Percentiles rank a stretch among this genome's conserved stretches.
Evolutionary conservation across 2,797 vertebrate species (phyloP).

Genomic region (Iguana delicatissima): DNA sequence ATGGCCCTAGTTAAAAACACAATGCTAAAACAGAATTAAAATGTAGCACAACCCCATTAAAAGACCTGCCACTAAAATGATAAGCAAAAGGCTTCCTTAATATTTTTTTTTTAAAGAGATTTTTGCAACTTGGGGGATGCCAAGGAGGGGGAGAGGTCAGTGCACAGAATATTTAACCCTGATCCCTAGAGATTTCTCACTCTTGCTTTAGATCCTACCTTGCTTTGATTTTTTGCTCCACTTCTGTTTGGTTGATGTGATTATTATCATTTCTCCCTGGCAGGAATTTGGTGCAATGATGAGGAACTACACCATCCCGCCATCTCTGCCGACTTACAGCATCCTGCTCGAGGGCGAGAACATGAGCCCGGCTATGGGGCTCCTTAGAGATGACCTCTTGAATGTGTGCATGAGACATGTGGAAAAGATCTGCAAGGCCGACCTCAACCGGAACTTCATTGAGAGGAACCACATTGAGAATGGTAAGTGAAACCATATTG

Average conservation of each 20-base stretch:
- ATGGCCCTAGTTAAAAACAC: no score
- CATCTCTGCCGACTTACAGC: constrained; percentile 82
- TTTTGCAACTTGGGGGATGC: no score
- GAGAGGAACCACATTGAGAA: constrained; percentile 84
- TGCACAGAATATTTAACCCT: no score
- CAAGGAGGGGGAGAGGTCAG: no score
- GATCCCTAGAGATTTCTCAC: no score
- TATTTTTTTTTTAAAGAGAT: no score
- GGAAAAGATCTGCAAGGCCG: constrained; percentile 83
- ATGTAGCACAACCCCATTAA: no score
- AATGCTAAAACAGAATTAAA: no score
- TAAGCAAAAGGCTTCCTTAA: no score
- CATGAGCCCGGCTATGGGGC: constrained; percentile 81
- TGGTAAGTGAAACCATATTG: constrained; percentile 61
- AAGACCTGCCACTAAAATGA: no score
- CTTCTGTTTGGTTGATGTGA: background rate
- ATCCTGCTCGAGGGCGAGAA: constrained; percentile 83
- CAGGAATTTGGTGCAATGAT: constrained; percentile 84
- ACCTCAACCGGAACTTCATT: constrained; percentile 81
- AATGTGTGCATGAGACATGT: constrained; percentile 82
- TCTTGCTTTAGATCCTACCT: background rate
- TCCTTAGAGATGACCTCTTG: constrained; percentile 80
- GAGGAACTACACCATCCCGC: constrained; percentile 81
- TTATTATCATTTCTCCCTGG: background rate
- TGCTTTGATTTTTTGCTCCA: rapidly evolving